These are phyloP conservation scores for Thripadectes ignobilis DNA, from an alignment of 2,797 vertebrate genomes.

Conservation along the genomic window DNA sequence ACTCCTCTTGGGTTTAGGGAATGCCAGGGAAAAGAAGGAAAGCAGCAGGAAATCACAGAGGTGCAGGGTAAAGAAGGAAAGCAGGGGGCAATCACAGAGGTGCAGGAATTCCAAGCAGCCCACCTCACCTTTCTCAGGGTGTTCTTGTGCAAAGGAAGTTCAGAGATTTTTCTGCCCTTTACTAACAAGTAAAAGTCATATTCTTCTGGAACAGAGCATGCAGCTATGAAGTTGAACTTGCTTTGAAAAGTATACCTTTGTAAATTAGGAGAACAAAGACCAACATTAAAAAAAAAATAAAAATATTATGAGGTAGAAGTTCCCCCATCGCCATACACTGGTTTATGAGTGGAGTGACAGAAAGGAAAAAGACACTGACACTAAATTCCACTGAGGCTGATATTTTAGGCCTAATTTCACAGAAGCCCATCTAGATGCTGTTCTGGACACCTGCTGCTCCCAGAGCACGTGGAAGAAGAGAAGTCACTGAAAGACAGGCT, in stretches of 20 bases:
- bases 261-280: not conserved
- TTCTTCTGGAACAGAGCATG: not conserved
- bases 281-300: not conserved
- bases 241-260: not conserved
- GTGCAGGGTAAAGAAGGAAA: not conserved
- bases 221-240: not conserved
- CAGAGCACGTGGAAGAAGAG: accelerated
- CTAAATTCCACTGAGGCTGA: not conserved
- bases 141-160: not conserved
- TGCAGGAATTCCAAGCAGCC: not conserved
- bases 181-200: not conserved
- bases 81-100: not conserved
- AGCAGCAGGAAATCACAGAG: not conserved
- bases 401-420: not conserved
- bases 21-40: not conserved
- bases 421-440: not conserved
- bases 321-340: not conserved
- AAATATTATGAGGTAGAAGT: not conserved
- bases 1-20: not conserved
- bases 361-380: not conserved
- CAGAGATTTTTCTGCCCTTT: not conserved
- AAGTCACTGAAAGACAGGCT: not conserved
- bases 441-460: not conserved
- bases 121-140: not conserved
- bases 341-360: not conserved